phyloP scores from a whole-genome alignment of 2,113 vertebrate genomes.

The Zosterops japonicus region DNA sequence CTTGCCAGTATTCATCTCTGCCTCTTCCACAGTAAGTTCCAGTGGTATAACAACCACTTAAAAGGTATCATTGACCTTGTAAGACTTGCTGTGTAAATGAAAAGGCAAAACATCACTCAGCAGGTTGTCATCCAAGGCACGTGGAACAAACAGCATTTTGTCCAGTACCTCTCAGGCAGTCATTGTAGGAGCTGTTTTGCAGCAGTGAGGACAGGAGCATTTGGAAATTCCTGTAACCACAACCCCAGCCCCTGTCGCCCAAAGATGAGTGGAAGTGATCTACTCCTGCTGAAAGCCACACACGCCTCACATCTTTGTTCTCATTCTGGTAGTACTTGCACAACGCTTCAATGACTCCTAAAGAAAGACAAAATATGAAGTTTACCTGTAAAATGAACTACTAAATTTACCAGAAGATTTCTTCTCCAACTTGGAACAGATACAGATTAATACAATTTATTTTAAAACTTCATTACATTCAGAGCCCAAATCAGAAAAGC shows the following conservation, averaged over 20 bases:
- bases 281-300: constrained; percentile 86
- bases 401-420: background rate
- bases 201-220: constrained; percentile 90
- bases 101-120: background rate
- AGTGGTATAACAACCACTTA: background rate
- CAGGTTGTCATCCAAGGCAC: background rate
- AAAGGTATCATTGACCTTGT: background rate
- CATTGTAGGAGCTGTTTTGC: constrained; percentile 73
- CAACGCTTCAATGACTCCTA: constrained; percentile 83
- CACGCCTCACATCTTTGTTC: constrained; percentile 75
- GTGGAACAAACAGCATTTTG: background rate
- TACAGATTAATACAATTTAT: background rate
- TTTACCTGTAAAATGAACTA: background rate
- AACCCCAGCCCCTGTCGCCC: constrained; percentile 93
- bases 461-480: background rate
- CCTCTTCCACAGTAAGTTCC: background rate
- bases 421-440: background rate
- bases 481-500: background rate
- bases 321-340: constrained; percentile 80
- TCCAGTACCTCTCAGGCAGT: constrained; percentile 79
- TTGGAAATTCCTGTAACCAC: constrained; percentile 95
- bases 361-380: background rate
- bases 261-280: constrained; percentile 88
- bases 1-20: background rate
- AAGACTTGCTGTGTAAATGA: background rate